These are phyloP conservation scores for Drosophila kohkoa DNA, from an alignment of 1,140 invertebrate genomes.

Conservation along the genomic window DNA sequence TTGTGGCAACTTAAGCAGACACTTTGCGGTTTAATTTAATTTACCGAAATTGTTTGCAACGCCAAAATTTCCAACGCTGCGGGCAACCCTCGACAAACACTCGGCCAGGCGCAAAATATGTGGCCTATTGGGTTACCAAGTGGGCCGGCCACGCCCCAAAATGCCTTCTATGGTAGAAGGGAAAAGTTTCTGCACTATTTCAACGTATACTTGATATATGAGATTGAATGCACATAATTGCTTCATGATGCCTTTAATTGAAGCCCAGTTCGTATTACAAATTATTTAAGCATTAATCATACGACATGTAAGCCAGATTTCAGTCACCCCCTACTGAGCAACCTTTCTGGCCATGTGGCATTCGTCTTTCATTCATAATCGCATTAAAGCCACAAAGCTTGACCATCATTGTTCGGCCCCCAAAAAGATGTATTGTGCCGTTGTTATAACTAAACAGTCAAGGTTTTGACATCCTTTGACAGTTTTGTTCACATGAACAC, in stretches of 20 bases:
- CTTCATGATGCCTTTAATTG: conserved; percentile 64
- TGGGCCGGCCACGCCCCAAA: conserved; percentile 8
- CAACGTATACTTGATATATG: conserved; percentile 12
- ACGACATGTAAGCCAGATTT: conserved; percentile 60
- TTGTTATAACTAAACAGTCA: conserved; percentile 71
- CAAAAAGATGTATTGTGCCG: conserved; percentile 27
- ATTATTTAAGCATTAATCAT: conserved; percentile 80
- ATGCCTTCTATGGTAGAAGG: conserved; percentile 18
- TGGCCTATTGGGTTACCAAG: conserved; percentile 43
- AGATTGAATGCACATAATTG: conserved; percentile 53
- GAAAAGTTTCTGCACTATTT: conserved; percentile 27
- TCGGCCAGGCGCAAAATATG: conserved; percentile 27
- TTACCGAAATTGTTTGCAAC: conserved; percentile 56
- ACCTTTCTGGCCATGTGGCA: neutral
- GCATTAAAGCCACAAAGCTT: conserved; percentile 46
- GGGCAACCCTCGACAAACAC: conserved; percentile 6
- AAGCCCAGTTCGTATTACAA: conserved; percentile 67
- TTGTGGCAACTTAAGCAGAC: conserved; percentile 74
- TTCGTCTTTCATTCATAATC: conserved; percentile 33
- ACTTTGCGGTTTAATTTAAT: conserved; percentile 82
- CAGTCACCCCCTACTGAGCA: neutral
- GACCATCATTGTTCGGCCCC: conserved; percentile 25
- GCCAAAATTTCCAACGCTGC: conserved; percentile 27
- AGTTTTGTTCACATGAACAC: conserved; percentile 74
- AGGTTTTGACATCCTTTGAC: conserved; percentile 82